phyloP scores from a whole-genome alignment of 2,113 vertebrate genomes.

The Bothrops jararaca region DNA sequence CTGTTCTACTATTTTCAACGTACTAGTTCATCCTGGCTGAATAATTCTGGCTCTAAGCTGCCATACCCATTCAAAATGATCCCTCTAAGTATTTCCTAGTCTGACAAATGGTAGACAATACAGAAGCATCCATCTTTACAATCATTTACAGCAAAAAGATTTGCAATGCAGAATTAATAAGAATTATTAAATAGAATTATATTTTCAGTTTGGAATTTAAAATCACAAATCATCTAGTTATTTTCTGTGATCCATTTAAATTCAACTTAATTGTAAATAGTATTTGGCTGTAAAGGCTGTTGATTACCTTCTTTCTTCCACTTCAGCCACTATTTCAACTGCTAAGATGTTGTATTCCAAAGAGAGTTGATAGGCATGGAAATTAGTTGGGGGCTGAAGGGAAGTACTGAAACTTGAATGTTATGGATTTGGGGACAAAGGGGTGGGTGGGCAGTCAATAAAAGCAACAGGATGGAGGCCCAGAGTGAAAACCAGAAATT shows the following conservation, averaged over 20 bases:
- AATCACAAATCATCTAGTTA: not conserved
- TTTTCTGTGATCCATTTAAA: not conserved
- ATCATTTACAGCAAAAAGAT: not conserved
- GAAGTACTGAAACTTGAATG: slow-evolving; percentile 1
- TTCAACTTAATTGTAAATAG: not conserved
- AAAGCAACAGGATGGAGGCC: not conserved
- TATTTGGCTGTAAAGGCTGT: not conserved
- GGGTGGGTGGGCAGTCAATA: not conserved
- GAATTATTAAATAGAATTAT: not conserved
- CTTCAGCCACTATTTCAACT: not conserved
- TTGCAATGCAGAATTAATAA: not conserved
- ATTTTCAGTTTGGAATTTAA: not conserved
- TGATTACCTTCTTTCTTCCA: not conserved
- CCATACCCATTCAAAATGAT: not conserved
- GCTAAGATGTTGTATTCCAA: not conserved
- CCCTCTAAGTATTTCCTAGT: not conserved
- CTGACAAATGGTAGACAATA: not conserved
- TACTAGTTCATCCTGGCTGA: not conserved
- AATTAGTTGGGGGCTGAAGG: not conserved
- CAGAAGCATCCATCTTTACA: not conserved
- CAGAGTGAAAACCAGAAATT: not conserved
- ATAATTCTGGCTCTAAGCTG: not conserved
- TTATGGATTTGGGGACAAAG: slow-evolving; percentile 1
- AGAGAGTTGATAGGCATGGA: not conserved
- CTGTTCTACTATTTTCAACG: not conserved